Base-by-base conservation (phyloP, 2,113 vertebrate species). In the Centropristis striata region DNA sequence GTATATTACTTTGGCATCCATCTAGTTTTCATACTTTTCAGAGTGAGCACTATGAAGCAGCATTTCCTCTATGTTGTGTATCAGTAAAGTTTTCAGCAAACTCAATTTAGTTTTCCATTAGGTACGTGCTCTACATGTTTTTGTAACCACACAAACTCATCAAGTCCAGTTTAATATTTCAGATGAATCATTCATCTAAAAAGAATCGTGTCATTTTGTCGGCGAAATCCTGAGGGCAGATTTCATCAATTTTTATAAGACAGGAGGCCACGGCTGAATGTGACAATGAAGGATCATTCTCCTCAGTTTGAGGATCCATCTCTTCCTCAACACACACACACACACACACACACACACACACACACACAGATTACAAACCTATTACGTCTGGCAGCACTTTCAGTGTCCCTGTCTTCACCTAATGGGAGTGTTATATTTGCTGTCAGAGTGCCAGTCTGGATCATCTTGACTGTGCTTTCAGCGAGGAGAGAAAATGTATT, bases 311-410 rank as follows among this genome's bases (percentile, higher is more conserved):
- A 81, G 63, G 76, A 77, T 81, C 60, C 63, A 46, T 81, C 61
- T 77, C 23, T 71, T 81, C 54, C 23, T 60, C 25, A 8, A 78
- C 73, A 21, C 1, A 82, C 71, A 20, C 3, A 75, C 74, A 50
- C 61, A 65, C 61, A 64, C 41, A 65, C 42, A 49, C 27, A 50
- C 46, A 67, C 64, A 37, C 64, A 51, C 55, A 49, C n/a, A 75
- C 70, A 58, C n/a, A n/a, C n/a, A 75, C 25, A 37, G 71, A 87
- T 87, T 63, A 72, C 69, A 81, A 66, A 65, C 23, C 61, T 54
- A 88, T 86, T 81, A 78, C 75, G 44, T 70, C 37, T 80, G 88
- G 67, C 84, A 88, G 83, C 60, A 0, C 64, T 85, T 71, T 81
- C 59, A 82, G 50, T 41, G 28, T 69, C 65, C 57, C 85, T 80